A percentile compares a stretch with the other conserved stretches of the same genome.
These are phyloP conservation scores for Catotricha subobsoleta DNA, from an alignment of 2,888 invertebrate genomes.

Conservation along the genomic window DNA sequence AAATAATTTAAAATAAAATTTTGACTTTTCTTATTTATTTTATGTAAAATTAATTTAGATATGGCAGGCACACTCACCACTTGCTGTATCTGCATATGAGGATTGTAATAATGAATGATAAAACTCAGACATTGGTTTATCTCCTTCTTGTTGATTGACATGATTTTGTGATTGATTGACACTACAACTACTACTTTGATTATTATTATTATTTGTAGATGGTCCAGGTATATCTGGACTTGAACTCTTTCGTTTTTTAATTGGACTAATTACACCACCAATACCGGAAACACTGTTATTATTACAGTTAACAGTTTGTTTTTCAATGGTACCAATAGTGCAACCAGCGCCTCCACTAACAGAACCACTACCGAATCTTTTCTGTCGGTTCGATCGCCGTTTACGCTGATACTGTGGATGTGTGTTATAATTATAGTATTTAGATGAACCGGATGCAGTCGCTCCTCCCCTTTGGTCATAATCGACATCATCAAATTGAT, in stretches of 20 bases:
- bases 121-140: constrained; percentile 21
- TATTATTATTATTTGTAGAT: background rate
- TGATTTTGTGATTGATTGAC: background rate
- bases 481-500: too few relatives aligned
- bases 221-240: constrained; percentile 1
- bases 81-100: constrained; percentile 25
- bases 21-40: background rate
- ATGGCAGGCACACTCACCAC: too few relatives aligned
- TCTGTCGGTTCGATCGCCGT: constrained; percentile 2
- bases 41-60: constrained; percentile 17
- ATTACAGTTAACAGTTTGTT: too few relatives aligned
- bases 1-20: background rate
- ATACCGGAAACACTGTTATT: too few relatives aligned
- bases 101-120: constrained; percentile 30
- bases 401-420: too few relatives aligned
- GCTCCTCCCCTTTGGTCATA: too few relatives aligned
- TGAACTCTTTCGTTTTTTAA: background rate
- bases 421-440: too few relatives aligned
- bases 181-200: background rate
- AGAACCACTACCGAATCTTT: too few relatives aligned
- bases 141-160: background rate
- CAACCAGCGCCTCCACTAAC: background rate
- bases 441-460: too few relatives aligned
- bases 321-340: too few relatives aligned
- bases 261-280: too few relatives aligned